Conservation (phyloP, 2,113 vertebrate genomes). For the Triplophysa dalaica region DNA sequence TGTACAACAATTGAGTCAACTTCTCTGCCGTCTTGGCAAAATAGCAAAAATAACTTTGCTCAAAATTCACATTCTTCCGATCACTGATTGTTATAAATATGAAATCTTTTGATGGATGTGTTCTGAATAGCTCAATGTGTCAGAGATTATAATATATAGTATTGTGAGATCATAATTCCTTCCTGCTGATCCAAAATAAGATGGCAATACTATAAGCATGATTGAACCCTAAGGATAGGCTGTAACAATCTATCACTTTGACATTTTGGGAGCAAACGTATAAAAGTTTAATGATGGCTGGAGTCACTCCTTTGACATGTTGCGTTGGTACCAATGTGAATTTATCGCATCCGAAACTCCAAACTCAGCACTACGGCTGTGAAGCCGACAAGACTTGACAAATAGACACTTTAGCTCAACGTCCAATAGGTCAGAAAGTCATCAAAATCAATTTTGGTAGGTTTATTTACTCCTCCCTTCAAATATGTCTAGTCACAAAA, state of each 20-base stretch:
- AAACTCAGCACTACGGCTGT: neutral
- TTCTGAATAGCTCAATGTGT: neutral
- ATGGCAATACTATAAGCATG: neutral
- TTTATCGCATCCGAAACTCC: constrained; percentile 19
- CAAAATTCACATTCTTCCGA: neutral
- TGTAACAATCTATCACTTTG: constrained; percentile 29
- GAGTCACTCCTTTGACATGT: constrained; percentile 36
- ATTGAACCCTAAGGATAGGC: constrained; percentile 24
- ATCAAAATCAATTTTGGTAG: constrained; percentile 26
- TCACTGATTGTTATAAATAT: neutral
- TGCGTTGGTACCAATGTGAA: constrained; percentile 39
- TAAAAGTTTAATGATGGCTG: constrained; percentile 20
- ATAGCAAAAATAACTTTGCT: neutral
- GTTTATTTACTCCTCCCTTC: constrained; percentile 13
- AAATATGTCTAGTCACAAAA: constrained; percentile 32
- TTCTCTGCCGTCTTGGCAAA: neutral
- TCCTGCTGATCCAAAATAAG: neutral
- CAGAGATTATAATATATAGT: neutral
- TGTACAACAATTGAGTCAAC: neutral
- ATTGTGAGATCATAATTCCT: neutral
- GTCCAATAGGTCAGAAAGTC: constrained; percentile 18
- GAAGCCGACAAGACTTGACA: neutral
- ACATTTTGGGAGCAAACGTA: constrained; percentile 21
- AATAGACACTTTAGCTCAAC: constrained; percentile 31
- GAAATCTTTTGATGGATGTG: neutral